Conservation (phyloP, 2,113 vertebrate genomes). For the Seriola rivoliana region DNA sequence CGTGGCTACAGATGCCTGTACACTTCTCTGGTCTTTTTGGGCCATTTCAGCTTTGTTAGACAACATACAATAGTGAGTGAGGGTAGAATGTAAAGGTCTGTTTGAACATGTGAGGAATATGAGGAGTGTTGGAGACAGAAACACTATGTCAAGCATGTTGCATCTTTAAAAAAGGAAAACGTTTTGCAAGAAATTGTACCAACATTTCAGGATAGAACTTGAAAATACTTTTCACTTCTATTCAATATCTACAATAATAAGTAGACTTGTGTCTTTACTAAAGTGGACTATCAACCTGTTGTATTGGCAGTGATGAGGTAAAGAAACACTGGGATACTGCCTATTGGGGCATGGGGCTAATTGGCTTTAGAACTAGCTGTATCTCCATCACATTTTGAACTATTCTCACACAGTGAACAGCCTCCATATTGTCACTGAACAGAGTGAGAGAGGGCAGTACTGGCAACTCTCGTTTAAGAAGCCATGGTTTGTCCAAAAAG, state of each 20-base stretch:
- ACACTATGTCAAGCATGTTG: slow-evolving; percentile 1
- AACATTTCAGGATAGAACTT: not conserved
- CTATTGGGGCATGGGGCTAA: not conserved
- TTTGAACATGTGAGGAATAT: slow-evolving; percentile 22
- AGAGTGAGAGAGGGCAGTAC: too few species aligned
- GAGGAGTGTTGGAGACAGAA: not conserved
- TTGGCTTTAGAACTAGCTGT: not conserved
- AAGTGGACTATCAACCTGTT: not conserved
- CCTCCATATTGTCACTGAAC: too few species aligned
- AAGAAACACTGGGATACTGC: not conserved
- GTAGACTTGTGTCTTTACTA: not conserved
- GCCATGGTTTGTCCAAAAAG: too few species aligned
- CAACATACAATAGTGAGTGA: slow-evolving; percentile 26
- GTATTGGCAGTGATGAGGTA: not conserved
- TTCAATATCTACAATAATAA: not conserved
- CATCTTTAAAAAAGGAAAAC: too few species aligned
- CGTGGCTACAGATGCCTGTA: slow-evolving; percentile 37
- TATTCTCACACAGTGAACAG: too few species aligned
- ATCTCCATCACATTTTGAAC: not conserved
- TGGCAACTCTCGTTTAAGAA: too few species aligned
- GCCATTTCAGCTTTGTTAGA: slow-evolving; percentile 49
- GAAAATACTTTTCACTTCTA: not conserved
- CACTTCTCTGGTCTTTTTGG: slow-evolving; percentile 24
- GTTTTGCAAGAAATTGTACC: not conserved
- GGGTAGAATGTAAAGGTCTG: slow-evolving; percentile 26